These are phyloP conservation scores for Panthera tigris DNA, from an alignment of 2,113 vertebrate species.

Conservation along the genomic window DNA sequence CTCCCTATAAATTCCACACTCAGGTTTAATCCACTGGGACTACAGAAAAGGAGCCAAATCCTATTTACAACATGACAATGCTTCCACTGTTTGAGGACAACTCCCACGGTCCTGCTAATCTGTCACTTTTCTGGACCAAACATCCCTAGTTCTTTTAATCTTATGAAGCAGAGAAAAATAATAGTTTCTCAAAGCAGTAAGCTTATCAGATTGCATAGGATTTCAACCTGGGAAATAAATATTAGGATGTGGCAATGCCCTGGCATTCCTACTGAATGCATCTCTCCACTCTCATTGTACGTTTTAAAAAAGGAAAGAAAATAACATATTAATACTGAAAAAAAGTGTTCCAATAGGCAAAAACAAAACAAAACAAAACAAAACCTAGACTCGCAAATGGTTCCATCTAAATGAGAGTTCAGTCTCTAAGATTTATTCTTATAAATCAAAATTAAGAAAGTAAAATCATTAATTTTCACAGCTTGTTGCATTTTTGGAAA, in stretches of 20 bases:
- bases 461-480: slow-evolving; percentile 14
- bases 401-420: slow-evolving; percentile 20
- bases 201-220: not conserved
- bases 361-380: not conserved
- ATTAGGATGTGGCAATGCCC: not conserved
- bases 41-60: slow-evolving; percentile 13
- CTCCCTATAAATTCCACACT: slow-evolving; percentile 8
- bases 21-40: not conserved
- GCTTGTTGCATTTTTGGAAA: not conserved
- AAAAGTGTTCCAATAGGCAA: not conserved
- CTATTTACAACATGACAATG: not conserved
- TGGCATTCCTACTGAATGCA: not conserved
- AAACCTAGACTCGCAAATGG: not conserved
- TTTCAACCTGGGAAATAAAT: not conserved
- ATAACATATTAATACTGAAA: not conserved
- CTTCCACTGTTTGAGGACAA: slow-evolving; percentile 25
- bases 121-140: slow-evolving; percentile 26
- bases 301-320: not conserved
- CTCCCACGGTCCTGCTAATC: not conserved
- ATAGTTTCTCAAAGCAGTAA: not conserved
- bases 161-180: slow-evolving; percentile 23
- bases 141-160: slow-evolving; percentile 13
- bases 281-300: not conserved
- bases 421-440: slow-evolving; percentile 12
- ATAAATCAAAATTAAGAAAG: slow-evolving; percentile 8